Evolutionary conservation across 1,140 invertebrate species (phyloP), one percentile per base, ranked within the genome.

Genomic region (Habropoda laboriosa): DNA sequence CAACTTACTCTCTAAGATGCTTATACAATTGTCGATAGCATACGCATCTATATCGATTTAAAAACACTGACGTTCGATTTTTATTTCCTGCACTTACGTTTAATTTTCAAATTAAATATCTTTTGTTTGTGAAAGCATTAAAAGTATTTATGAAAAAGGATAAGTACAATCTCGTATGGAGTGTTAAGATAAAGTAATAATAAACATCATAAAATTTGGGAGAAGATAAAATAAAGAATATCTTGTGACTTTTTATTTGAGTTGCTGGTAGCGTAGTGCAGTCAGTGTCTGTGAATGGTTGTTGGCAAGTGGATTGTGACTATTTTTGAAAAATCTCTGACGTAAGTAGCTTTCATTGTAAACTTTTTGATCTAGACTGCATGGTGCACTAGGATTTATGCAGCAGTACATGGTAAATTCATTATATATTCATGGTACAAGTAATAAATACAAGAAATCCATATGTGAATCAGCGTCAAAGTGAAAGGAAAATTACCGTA

Each of bases 281-380:
- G 27, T n/a, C 2, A 13, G 6, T 30, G 5, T n/a, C n/a, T n/a
- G 0, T 30, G 24, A 0, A 27, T 16, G 0, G 13, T 4, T 30
- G 1, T 55, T 2, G 30, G 18, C 13, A 55, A 13, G 13, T 3
- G 27, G 24, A 55, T 55, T n/a, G 32, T 6, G 2, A 13, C 5
- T n/a, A n/a, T n/a, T 4, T 6, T n/a, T n/a, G 5, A 60, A 13
- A 38, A 61, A 61, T 38, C 12, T 24, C 18, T 32, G 2, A 13
- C 6, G 32, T 24, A 13, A 61, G 12, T 12, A 35, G 7, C 32
- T 40, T 40, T 27, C n/a, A n/a, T n/a, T 30, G 2, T 18, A 1
- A 40, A 27, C 13, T 27, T 30, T 21, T 53, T 8, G n/a, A n/a
- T n/a, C n/a, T n/a, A n/a, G n/a, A n/a, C n/a, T n/a, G n/a, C n/a